Base-by-base conservation (phyloP, 92 coral and sea anemone genomes). In the Scolanthus callimorphus region DNA sequence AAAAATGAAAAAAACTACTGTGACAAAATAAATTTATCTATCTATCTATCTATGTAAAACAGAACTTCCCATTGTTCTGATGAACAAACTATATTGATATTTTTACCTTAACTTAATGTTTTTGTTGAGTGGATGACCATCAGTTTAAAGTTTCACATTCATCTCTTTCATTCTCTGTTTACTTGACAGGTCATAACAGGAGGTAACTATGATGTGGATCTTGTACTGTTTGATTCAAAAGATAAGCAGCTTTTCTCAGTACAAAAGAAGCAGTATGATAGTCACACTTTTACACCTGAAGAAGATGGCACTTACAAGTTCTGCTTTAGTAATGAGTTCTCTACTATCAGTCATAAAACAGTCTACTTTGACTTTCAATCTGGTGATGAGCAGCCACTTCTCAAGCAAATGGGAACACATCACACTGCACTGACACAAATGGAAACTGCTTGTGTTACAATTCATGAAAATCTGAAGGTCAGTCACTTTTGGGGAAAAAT, bases 251-350 rank as follows among this genome's bases (percentile, higher is more conserved):
- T 88, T 8, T 94, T 88, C 62, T 77, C 70, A 22, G 96, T 78
- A 17, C 96, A 86, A 46, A 94, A 94, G 81, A 94, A 94, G 61
- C 99, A 94, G 74, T 94, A 94, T 37, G 99, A 94, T 62, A 88
- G 90, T 44, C 89, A 94, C 55, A 48, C 85, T 2, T 82, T 89
- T 44, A 84, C 85, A 21, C 69, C 94, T 21, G 94, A 94, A 19
- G 24, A 59, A 15, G 88, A 84, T 20, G 96, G 99, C 20, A 75
- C 83, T 28, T 84, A 84, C 76, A 90, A 84, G 79, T 94, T 94
- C 85, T 94, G 99, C 80, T 94, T 94, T 67, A 94, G 99, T 76
- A 94, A 94, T 59, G 99, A 94, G 78, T 94, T 94, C 75, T 94
- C 99, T n/a, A 94, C 99, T n/a, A 87, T 88, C 81, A 88, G 88